Base-by-base conservation (phyloP, 1,140 invertebrate species). In the Dendrolimus kikuchii region DNA sequence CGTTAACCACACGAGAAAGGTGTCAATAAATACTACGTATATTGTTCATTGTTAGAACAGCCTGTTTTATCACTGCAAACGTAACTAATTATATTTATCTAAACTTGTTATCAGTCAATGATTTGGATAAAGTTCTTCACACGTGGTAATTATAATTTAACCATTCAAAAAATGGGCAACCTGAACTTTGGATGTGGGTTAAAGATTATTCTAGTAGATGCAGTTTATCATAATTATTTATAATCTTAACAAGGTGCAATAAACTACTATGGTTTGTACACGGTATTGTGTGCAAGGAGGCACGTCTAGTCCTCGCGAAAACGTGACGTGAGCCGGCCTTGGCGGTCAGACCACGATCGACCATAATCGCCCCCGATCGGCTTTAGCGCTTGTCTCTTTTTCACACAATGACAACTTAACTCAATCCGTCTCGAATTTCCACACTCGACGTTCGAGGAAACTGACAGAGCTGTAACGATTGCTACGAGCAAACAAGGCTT, bases 281-380 rank as follows among this genome's bases (percentile, higher is more conserved):
- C 42, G 38, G 46, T 55, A 54, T 59, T 60, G 53, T 60, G 55
- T 57, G 46, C 49, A 68, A 42, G 60, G 55, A 59, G 76, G 68
- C 66, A 70, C 57, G 71, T 78, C 78, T 78, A 77, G 74, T 73
- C 69, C 73, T 71, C 68, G 71, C 66, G 59, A 78, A 23, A 74
- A 74, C 71, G 72, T 82, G 77, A 80, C 81, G 72, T 68, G 66
- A 65, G 62, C 64, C 74, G 79, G 75, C 79, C 81, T 85, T 85
- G 78, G 72, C 62, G 60, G 57, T 80, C 73, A 77, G 64, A 45
- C 48, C 57, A 62, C 62, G 51, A 49, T 79, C 77, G 78, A 67
- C 39, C 40, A 52, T 38, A 55, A 10, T 73, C 74, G 79, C 49
- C 49, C 49, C 23, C 55, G 44, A 46, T 77, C 73, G 72, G 53